Percentiles rank a stretch among this genome's conserved stretches.
phyloP scores from a whole-genome alignment of 2,113 vertebrate genomes.

The Elachura formosa region DNA sequence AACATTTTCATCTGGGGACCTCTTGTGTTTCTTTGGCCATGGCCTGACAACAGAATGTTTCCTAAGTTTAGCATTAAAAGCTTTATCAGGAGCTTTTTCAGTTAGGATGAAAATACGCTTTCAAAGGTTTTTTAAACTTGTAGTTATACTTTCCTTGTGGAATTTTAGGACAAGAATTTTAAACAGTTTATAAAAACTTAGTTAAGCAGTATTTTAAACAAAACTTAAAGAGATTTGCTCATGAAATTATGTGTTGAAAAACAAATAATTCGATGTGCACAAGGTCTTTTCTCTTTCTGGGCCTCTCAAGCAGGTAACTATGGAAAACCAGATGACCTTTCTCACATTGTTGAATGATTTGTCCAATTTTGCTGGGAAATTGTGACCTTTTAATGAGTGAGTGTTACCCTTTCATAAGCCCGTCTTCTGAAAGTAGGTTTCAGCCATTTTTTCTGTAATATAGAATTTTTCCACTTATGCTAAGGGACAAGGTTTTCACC shows the following conservation, averaged over 20 bases:
- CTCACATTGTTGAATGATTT: background rate
- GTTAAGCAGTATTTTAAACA: background rate
- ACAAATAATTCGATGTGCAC: background rate
- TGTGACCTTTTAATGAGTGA: slow-evolving; percentile 33
- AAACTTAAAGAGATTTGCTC: background rate
- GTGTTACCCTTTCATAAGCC: background rate
- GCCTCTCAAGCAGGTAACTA: background rate
- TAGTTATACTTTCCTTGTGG: background rate
- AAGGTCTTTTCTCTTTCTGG: background rate
- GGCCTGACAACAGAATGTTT: background rate
- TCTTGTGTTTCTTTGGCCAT: background rate
- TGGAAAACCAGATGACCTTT: slow-evolving; percentile 30
- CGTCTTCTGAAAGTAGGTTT: background rate
- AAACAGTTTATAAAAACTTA: background rate
- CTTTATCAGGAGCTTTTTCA: background rate
- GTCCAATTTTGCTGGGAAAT: slow-evolving; percentile 35
- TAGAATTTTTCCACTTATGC: background rate
- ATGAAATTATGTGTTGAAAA: background rate
- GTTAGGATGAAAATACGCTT: background rate
- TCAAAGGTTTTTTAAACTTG: accelerated
- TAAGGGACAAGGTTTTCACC: background rate
- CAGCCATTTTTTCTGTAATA: background rate
- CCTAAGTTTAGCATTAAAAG: background rate
- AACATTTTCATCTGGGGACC: background rate
- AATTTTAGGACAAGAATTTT: background rate